A percentile compares a stretch with the other conserved stretches of the same genome.
These are phyloP conservation scores for Notechis scutatus DNA, from an alignment of 2,113 vertebrate species.

Conservation along the genomic window DNA sequence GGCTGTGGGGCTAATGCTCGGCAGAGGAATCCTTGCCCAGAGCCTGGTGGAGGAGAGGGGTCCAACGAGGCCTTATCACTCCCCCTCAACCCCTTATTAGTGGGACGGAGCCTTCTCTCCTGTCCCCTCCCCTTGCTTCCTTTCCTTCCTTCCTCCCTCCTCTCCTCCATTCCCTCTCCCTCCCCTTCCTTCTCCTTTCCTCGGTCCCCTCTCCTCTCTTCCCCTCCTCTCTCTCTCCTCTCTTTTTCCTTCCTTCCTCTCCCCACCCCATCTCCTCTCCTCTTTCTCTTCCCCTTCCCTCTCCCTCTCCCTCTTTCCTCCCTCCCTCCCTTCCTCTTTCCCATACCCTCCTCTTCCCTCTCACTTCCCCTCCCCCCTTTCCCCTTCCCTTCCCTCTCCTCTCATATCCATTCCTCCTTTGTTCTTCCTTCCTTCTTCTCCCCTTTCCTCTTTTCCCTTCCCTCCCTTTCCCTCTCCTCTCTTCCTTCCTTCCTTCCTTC, in stretches of 20 bases:
- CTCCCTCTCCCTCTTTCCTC: background rate
- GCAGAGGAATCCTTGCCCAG: background rate
- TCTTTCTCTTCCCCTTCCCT: too few species aligned
- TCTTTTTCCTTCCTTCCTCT: too few species aligned
- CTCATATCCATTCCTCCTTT: rapidly evolving
- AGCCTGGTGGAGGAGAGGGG: background rate
- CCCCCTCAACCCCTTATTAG: background rate
- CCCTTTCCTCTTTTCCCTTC: background rate
- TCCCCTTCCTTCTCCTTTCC: background rate
- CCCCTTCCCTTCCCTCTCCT: too few species aligned
- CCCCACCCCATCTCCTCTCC: too few species aligned
- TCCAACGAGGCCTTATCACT: background rate
- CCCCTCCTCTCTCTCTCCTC: too few species aligned
- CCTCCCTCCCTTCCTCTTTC: background rate
- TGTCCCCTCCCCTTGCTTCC: background rate
- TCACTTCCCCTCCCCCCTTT: too few species aligned
- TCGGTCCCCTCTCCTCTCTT: background rate
- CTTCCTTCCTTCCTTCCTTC: too few species aligned
- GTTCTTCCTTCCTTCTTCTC: background rate
- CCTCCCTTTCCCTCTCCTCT: background rate
- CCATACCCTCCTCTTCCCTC: too few species aligned
- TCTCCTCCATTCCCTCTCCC: too few species aligned
- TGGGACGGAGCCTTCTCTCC: background rate
- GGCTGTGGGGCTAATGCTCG: background rate
- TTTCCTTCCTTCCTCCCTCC: background rate